These are phyloP conservation scores for Melanaphis sacchari DNA, from an alignment of 1,140 invertebrate species.

Conservation along the genomic window DNA sequence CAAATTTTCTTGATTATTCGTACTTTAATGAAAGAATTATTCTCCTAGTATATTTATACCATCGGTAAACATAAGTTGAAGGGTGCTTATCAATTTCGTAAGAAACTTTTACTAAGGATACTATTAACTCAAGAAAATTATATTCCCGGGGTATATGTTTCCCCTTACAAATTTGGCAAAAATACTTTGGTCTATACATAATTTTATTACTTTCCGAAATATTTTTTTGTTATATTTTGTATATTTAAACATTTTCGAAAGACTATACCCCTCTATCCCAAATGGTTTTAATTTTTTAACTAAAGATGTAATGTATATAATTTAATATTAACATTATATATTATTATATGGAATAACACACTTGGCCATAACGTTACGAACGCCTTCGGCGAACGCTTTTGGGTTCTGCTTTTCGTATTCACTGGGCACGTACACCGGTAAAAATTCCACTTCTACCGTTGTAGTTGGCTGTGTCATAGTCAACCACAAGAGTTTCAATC, in stretches of 20 bases:
- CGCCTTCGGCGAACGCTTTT: conserved; percentile 89
- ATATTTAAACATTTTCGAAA: too few relatives aligned
- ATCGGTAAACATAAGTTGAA: too few relatives aligned
- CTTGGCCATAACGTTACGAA: conserved; percentile 90
- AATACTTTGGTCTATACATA: too few relatives aligned
- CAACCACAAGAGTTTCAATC: conserved; percentile 85
- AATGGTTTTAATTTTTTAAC: too few relatives aligned
- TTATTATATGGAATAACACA: conserved; percentile 63
- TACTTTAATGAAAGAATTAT: not conserved
- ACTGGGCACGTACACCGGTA: conserved; percentile 89
- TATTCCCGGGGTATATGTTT: not conserved
- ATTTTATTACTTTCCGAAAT: too few relatives aligned
- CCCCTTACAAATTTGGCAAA: too few relatives aligned
- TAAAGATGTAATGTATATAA: not conserved
- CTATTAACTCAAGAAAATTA: not conserved
- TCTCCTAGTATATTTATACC: not conserved
- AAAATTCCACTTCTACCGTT: conserved; percentile 90
- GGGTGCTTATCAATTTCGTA: not conserved
- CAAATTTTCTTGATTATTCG: not conserved
- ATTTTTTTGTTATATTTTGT: too few relatives aligned
- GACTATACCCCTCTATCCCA: too few relatives aligned
- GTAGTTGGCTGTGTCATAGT: conserved; percentile 91
- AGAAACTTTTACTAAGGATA: too few relatives aligned
- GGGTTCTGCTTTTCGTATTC: conserved; percentile 87
- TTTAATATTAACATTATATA: not conserved